Conservation (phyloP, 2,113 vertebrate genomes). For the Macroglossus sobrinus region DNA sequence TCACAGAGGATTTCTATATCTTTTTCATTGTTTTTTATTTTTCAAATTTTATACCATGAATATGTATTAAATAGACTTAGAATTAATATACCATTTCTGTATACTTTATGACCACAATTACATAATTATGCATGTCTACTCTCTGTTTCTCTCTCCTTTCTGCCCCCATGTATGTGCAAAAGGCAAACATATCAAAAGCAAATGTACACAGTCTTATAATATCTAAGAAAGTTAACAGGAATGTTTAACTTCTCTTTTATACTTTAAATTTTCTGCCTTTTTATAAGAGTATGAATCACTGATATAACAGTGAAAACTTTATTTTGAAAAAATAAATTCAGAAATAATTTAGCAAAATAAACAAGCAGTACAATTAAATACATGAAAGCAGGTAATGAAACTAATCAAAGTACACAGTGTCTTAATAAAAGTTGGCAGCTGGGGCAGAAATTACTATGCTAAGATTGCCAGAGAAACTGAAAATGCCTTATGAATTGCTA, state of each 20-base stretch:
- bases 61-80: neutral
- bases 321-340: conserved; percentile 29
- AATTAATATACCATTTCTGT: neutral
- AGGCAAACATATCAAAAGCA: neutral
- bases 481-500: neutral
- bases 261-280: neutral
- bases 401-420: neutral
- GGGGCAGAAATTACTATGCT: neutral
- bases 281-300: neutral
- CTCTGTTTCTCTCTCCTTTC: neutral
- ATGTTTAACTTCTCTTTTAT: neutral
- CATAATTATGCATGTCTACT: neutral
- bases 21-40: neutral
- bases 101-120: neutral
- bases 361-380: conserved; percentile 34
- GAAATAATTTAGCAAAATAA: conserved; percentile 39
- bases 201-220: neutral
- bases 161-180: neutral
- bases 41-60: neutral
- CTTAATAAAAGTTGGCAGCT: conserved; percentile 42
- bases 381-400: conserved; percentile 29
- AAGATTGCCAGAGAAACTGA: neutral
- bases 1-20: neutral
- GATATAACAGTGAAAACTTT: neutral
- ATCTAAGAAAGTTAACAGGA: neutral